phyloP scores from a whole-genome alignment of 1,140 invertebrate genomes.

The Bombus consobrinus region DNA sequence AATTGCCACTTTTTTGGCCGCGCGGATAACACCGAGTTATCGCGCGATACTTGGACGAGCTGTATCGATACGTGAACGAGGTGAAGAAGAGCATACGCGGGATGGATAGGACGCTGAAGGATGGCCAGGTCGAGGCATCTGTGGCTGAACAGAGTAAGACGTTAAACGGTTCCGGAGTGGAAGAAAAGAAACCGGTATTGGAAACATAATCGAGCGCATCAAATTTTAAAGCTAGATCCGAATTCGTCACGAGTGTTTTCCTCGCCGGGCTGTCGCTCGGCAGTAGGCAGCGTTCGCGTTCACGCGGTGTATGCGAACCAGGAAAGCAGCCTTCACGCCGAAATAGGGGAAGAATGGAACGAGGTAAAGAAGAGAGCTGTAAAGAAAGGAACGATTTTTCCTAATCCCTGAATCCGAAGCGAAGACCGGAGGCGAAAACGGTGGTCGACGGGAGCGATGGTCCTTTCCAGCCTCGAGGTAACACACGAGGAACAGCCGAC shows the following conservation, averaged over 20 bases:
- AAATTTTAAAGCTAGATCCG: slow-evolving; percentile 57
- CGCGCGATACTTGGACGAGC: background rate
- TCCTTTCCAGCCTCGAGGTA: slow-evolving; percentile 3
- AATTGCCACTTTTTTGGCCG: slow-evolving; percentile 35
- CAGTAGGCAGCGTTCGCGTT: background rate
- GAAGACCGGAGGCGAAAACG: slow-evolving; percentile 26
- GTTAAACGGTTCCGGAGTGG: slow-evolving; percentile 40
- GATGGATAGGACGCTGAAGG: background rate
- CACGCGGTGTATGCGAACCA: background rate
- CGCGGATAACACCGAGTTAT: slow-evolving; percentile 12
- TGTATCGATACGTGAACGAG: background rate
- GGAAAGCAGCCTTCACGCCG: slow-evolving; percentile 12
- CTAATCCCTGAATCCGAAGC: slow-evolving; percentile 51
- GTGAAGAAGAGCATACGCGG: too few relatives aligned
- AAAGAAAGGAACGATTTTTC: slow-evolving; percentile 61
- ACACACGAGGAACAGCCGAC: background rate
- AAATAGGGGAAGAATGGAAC: slow-evolving; percentile 25
- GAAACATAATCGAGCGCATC: slow-evolving; percentile 69
- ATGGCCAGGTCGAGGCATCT: background rate
- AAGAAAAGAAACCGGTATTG: slow-evolving; percentile 33
- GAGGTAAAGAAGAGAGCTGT: slow-evolving; percentile 17
- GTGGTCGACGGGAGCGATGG: slow-evolving; percentile 68
- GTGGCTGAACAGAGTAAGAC: slow-evolving; percentile 50
- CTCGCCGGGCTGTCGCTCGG: background rate
- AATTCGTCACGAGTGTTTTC: slow-evolving; percentile 72